Conservation (phyloP, 1,140 invertebrate species). For the Philopotamus ludificatus region DNA sequence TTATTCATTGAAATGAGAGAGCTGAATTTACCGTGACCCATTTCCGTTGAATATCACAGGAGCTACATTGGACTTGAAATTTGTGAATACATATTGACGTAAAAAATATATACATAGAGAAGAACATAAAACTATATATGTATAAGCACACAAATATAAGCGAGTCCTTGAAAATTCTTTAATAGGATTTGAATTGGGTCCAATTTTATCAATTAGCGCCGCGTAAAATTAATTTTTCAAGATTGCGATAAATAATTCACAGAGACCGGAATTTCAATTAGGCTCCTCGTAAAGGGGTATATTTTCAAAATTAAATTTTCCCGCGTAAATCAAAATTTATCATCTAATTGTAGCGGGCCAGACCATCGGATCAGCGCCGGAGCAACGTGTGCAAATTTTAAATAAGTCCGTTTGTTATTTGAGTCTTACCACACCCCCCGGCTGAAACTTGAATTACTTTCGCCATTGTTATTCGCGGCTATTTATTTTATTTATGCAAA, state of each 20-base stretch:
- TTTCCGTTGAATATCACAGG: too few species aligned
- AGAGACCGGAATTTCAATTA: constrained; percentile 16
- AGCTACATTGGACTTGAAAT: too few species aligned
- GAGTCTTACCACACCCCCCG: not conserved
- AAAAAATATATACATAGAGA: too few species aligned
- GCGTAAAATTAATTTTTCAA: too few species aligned
- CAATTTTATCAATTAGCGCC: too few species aligned
- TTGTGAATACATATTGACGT: too few species aligned
- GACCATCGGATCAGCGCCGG: not conserved
- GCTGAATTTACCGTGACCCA: not conserved
- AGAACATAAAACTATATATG: too few species aligned
- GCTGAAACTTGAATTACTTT: constrained; percentile 6
- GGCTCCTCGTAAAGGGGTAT: not conserved
- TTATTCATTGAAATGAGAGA: not conserved
- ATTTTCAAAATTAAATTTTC: constrained; percentile 19
- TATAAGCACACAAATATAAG: too few species aligned
- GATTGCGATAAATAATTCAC: too few species aligned
- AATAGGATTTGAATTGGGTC: too few species aligned
- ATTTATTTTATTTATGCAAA: constrained; percentile 22
- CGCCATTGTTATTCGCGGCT: constrained; percentile 15
- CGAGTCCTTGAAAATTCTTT: too few species aligned
- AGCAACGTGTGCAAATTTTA: not conserved
- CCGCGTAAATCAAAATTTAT: constrained; percentile 14
- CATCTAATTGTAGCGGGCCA: not conserved
- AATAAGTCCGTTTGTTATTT: not conserved